A percentile compares a stretch with the other conserved stretches of the same genome.
Conservation (phyloP, 2,888 invertebrate species). For the Stenoptilia bipunctidactyla region DNA sequence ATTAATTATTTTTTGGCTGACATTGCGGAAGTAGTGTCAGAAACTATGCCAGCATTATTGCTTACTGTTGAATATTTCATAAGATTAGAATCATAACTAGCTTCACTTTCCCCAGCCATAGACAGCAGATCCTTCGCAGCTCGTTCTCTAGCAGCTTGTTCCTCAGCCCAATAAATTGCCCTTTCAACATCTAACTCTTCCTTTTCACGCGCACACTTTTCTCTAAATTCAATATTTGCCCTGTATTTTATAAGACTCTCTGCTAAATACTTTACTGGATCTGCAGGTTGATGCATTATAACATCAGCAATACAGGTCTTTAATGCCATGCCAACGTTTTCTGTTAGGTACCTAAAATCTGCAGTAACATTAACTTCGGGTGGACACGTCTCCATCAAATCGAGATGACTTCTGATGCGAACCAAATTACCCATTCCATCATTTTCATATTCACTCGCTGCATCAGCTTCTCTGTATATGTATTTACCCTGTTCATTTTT, state of each 20-base stretch:
- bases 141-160: conserved; percentile 39
- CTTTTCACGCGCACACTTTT: conserved; percentile 36
- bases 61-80: conserved; percentile 32
- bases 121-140: conserved; percentile 28
- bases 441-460: conserved; percentile 54
- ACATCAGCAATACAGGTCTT: conserved; percentile 49
- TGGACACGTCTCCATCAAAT: conserved; percentile 45
- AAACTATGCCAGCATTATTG: conserved; percentile 22
- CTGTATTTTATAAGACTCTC: conserved; percentile 40
- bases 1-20: too few relatives aligned
- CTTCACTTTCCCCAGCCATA: conserved; percentile 45
- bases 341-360: conserved; percentile 53
- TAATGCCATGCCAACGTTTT: conserved; percentile 45
- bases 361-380: conserved; percentile 48
- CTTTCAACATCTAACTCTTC: conserved; percentile 41
- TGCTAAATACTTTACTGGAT: conserved; percentile 54
- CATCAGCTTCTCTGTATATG: conserved; percentile 48
- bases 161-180: conserved; percentile 38
- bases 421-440: conserved; percentile 63
- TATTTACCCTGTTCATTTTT: conserved; percentile 45
- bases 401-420: conserved; percentile 43
- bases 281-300: conserved; percentile 47
- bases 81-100: conserved; percentile 52
- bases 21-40: too few relatives aligned
- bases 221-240: conserved; percentile 44